Evolutionary conservation across 2,113 vertebrate genomes (phyloP).

Genomic region (Cephalopholis sonnerati): DNA sequence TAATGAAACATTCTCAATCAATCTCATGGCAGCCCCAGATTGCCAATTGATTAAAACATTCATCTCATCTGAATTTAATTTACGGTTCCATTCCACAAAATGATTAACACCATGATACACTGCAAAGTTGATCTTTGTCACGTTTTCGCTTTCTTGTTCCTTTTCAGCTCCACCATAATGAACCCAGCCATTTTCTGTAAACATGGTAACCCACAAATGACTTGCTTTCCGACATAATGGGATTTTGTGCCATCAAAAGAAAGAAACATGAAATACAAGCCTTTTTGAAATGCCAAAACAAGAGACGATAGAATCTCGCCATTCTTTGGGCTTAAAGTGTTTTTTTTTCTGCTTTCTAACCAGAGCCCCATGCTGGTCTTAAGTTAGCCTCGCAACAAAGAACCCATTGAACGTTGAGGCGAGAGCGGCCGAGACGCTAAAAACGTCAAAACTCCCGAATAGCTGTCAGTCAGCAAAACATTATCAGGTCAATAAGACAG

Average conservation of each 20-base stretch:
- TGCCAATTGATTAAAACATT: conserved; percentile 72
- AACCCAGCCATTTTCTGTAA: conserved; percentile 40
- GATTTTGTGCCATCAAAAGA: conserved; percentile 40
- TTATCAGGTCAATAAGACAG: conserved; percentile 60
- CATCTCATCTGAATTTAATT: conserved; percentile 66
- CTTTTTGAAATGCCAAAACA: conserved; percentile 42
- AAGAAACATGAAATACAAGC: conserved; percentile 47
- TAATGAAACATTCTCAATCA: conserved; percentile 68
- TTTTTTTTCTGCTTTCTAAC: conserved; percentile 25
- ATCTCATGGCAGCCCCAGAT: conserved; percentile 63
- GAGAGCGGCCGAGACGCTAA: conserved; percentile 40
- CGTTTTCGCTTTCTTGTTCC: conserved; percentile 11
- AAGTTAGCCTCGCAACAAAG: conserved; percentile 58
- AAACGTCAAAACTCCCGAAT: conserved; percentile 66
- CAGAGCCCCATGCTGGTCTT: conserved; percentile 33
- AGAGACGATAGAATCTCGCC: conserved; percentile 37
- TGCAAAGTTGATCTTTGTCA: conserved; percentile 34
- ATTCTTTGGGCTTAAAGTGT: conserved; percentile 13
- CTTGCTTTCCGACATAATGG: conserved; percentile 45
- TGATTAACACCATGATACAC: conserved; percentile 55
- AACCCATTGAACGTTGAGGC: conserved; percentile 53
- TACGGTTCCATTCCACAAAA: conserved; percentile 56
- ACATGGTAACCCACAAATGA: conserved; percentile 49
- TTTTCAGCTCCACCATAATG: conserved; percentile 27
- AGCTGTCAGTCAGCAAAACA: conserved; percentile 68